These are phyloP conservation scores for Anarrhichthys ocellatus DNA, from an alignment of 2,113 vertebrate genomes.

Conservation along the genomic window DNA sequence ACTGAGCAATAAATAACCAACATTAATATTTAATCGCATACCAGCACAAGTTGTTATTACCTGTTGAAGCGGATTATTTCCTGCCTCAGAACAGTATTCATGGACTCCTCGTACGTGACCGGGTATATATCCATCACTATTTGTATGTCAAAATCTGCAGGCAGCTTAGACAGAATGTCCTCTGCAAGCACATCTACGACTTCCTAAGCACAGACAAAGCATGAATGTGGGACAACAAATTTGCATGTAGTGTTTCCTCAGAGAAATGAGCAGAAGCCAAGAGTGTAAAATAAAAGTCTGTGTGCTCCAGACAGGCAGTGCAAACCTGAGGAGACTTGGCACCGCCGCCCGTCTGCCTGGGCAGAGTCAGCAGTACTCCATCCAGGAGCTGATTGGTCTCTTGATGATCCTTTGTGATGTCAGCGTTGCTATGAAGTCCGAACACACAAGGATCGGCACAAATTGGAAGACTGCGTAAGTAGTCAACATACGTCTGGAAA, in stretches of 20 bases:
- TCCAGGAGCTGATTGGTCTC: conserved; percentile 93
- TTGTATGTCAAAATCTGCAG: conserved; percentile 86
- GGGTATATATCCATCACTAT: conserved; percentile 87
- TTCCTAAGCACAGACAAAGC: conserved; percentile 81
- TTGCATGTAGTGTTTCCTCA: not conserved
- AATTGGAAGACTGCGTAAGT: conserved; percentile 88
- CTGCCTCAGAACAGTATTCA: conserved; percentile 95
- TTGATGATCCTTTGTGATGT: conserved; percentile 96
- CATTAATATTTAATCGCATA: not conserved
- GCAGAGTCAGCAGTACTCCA: conserved; percentile 91
- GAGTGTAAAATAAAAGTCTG: not conserved
- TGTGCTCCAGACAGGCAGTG: not conserved
- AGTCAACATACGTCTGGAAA: conserved; percentile 87
- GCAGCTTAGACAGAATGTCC: conserved; percentile 91
- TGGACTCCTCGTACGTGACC: conserved; percentile 92
- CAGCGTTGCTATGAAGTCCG: conserved; percentile 93
- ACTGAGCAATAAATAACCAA: not conserved
- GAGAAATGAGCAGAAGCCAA: not conserved
- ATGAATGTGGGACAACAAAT: not conserved
- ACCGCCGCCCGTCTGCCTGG: conserved; percentile 87
- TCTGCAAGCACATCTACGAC: conserved; percentile 89
- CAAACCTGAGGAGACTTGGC: conserved; percentile 92
- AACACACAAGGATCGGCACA: conserved; percentile 90
- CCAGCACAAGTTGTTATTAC: conserved; percentile 67
- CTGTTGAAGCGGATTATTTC: conserved; percentile 94